Evolutionary conservation across 2,888 invertebrate species (phyloP).

Genomic region (Trileptium ribeirensis): DNA sequence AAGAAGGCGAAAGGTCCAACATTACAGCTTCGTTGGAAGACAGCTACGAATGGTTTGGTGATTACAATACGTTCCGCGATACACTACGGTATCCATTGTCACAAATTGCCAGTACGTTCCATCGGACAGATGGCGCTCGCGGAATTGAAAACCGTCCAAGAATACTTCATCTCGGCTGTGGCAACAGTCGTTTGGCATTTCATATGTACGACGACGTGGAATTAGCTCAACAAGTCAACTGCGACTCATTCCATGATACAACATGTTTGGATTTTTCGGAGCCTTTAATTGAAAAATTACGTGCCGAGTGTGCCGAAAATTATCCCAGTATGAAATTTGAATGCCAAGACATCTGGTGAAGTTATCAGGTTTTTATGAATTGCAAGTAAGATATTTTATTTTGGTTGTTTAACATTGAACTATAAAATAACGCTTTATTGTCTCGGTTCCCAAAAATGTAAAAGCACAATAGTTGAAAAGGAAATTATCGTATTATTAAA

Average conservation of each 20-base stretch:
- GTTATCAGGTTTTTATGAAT: too few species aligned
- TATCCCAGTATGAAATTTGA: neutral
- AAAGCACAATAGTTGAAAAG: too few species aligned
- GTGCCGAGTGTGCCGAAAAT: neutral
- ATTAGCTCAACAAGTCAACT: too few species aligned
- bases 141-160: neutral
- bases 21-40: neutral
- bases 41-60: neutral
- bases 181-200: neutral
- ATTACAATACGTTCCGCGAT: neutral
- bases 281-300: neutral
- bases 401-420: too few species aligned
- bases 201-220: neutral
- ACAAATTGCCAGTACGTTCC: neutral
- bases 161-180: conserved; percentile 8
- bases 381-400: too few species aligned
- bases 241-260: neutral
- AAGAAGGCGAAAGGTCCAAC: neutral
- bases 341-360: neutral
- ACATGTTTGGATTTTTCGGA: neutral
- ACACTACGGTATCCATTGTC: neutral
- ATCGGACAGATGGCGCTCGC: too few species aligned
- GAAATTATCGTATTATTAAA: too few species aligned
- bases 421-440: too few species aligned
- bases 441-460: too few species aligned